Percentiles rank a stretch among this genome's conserved stretches.
phyloP scores from a whole-genome alignment of 2,888 invertebrate genomes.

The Dioctria linearis region DNA sequence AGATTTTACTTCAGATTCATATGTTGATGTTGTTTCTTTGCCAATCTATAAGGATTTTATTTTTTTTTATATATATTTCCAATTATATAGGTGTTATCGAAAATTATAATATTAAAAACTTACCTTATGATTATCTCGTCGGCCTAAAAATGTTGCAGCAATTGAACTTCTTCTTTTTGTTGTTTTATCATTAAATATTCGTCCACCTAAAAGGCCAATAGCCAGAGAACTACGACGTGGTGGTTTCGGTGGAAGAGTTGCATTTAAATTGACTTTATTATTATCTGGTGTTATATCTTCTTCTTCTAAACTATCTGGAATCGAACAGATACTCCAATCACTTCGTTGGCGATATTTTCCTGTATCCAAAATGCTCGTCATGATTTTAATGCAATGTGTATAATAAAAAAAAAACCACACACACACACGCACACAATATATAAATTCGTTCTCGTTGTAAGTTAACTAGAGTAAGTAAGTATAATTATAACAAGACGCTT shows the following conservation, averaged over 20 bases:
- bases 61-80: no score
- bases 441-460: no score
- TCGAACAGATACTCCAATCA: conserved; percentile 70
- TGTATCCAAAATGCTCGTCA: conserved; percentile 69
- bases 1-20: conserved; percentile 69
- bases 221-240: conserved; percentile 69
- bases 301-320: conserved; percentile 70
- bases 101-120: conserved; percentile 54
- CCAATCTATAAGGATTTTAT: conserved; percentile 57
- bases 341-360: conserved; percentile 70
- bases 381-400: conserved; percentile 43
- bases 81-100: background rate
- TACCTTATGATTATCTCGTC: conserved; percentile 69
- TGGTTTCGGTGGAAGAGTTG: conserved; percentile 65
- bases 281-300: conserved; percentile 62
- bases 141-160: conserved; percentile 68
- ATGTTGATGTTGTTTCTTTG: conserved; percentile 62
- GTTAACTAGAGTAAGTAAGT: background rate
- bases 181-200: conserved; percentile 64
- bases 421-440: background rate
- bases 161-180: conserved; percentile 71
- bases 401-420: background rate
- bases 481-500: background rate
- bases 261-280: conserved; percentile 59
- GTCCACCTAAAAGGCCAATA: conserved; percentile 66